Evolutionary conservation across 1,140 invertebrate species (phyloP), one percentile per base, ranked within the genome.

Genomic region (Drosophila rufa): DNA sequence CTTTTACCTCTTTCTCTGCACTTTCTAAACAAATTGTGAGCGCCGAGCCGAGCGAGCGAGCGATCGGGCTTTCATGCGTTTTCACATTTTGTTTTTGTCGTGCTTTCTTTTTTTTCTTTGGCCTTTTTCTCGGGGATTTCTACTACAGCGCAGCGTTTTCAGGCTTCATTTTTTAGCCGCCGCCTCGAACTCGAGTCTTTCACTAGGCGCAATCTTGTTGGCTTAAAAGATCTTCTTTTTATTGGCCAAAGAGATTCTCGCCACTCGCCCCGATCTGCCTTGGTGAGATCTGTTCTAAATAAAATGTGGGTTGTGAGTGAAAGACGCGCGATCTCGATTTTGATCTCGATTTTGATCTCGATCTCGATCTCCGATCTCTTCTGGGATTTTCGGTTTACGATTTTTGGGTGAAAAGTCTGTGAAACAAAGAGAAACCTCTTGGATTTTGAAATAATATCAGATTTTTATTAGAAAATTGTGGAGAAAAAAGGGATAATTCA

Each of bases 1-100:
- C 87, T 91, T 91, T 91, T 91, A 91, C 87, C 89, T 73, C 80
- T 87, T 91, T 91, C 87, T 91, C 89, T 84, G 87, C 87, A 91
- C 87, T 91, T 91, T 91, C 87, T 91, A 91, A 89, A 91, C 87
- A 91, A 91, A 91, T 87, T 90, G 87, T 87, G 76, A 65, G 74
- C 42, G 25, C 25, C 25, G 73, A 74, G 71, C 9, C 9, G 33
- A 36, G 33, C 33, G 71, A 73, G 67, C 60, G 69, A 56, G 73
- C 53, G 71, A 75, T 42, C 59, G 57, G 85, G 85, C 85, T 89
- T 90, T 89, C 85, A 90, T 90, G 85, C 81, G 85, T 89, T 89
- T 89, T 91, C 86, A 90, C 85, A 90, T 90, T 90, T 90, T 90
- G 85, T 90, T 90, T 90, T 90, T 89, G 85, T 90, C 85, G 81